Percentiles rank a stretch among this genome's conserved stretches.
phyloP scores from a whole-genome alignment of 2,888 invertebrate species.

The Platypus cylindrus region DNA sequence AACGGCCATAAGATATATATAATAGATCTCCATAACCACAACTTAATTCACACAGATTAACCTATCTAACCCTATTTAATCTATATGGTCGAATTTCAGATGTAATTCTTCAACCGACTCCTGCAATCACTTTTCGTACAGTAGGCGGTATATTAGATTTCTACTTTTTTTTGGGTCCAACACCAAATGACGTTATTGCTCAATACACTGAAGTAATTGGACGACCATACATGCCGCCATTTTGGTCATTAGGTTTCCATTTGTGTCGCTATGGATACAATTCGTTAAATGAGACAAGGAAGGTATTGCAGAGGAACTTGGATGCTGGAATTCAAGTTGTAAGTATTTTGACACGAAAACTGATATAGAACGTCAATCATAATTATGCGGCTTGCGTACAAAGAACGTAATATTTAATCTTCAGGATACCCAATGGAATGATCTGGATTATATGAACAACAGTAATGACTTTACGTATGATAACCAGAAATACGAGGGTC shows the following conservation, averaged over 20 bases:
- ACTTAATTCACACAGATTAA: too few species aligned
- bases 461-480: constrained; percentile 71
- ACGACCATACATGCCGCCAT: constrained; percentile 69
- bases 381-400: not conserved
- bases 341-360: too few species aligned
- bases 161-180: constrained; percentile 64
- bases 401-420: too few species aligned
- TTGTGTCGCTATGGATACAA: constrained; percentile 56
- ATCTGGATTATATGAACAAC: constrained; percentile 72
- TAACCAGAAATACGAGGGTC: constrained; percentile 42
- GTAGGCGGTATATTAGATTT: constrained; percentile 75
- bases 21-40: too few species aligned
- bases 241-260: constrained; percentile 83
- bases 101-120: constrained; percentile 64
- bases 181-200: constrained; percentile 50
- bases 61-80: too few species aligned
- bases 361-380: not conserved
- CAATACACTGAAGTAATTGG: constrained; percentile 64
- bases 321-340: constrained; percentile 68
- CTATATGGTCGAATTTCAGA: too few species aligned
- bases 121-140: constrained; percentile 69
- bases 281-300: constrained; percentile 48
- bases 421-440: constrained; percentile 70
- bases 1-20: too few species aligned
- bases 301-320: constrained; percentile 54